These are phyloP conservation scores for Rhynchomys soricoides DNA, from an alignment of 2,113 vertebrate genomes.

Conservation along the genomic window DNA sequence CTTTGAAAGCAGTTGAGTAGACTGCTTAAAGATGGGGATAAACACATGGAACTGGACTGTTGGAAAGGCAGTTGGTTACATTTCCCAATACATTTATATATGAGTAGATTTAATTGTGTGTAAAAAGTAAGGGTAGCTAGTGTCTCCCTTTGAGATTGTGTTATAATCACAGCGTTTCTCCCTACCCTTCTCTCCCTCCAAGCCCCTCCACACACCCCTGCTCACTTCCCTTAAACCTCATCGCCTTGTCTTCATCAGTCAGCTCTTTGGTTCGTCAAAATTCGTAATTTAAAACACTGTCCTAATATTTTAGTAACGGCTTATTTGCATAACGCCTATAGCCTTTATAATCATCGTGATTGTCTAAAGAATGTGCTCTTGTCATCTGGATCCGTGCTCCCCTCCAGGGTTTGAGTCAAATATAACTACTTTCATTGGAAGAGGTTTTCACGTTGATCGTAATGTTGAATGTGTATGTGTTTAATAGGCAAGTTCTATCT, in stretches of 20 bases:
- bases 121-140: neutral
- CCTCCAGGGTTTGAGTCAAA: neutral
- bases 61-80: neutral
- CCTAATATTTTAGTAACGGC: conserved; percentile 4
- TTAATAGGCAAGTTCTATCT: conserved; percentile 30
- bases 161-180: neutral
- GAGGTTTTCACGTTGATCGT: neutral
- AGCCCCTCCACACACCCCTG: neutral
- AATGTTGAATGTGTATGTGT: neutral
- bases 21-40: neutral
- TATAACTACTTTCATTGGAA: neutral
- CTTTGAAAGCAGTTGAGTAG: neutral
- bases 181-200: neutral
- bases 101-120: neutral
- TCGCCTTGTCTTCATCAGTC: neutral
- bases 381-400: neutral
- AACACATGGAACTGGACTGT: neutral
- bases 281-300: conserved; percentile 34
- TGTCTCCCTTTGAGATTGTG: neutral
- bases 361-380: neutral
- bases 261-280: neutral
- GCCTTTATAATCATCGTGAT: neutral
- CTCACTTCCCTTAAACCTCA: neutral
- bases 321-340: neutral
- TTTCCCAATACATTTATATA: neutral